Percentiles rank a stretch among this genome's conserved stretches.
These are phyloP conservation scores for Phacellophora camtschatica DNA, from an alignment of 30 jellyfish, hydroid and myxozoan genomes.

Conservation along the genomic window DNA sequence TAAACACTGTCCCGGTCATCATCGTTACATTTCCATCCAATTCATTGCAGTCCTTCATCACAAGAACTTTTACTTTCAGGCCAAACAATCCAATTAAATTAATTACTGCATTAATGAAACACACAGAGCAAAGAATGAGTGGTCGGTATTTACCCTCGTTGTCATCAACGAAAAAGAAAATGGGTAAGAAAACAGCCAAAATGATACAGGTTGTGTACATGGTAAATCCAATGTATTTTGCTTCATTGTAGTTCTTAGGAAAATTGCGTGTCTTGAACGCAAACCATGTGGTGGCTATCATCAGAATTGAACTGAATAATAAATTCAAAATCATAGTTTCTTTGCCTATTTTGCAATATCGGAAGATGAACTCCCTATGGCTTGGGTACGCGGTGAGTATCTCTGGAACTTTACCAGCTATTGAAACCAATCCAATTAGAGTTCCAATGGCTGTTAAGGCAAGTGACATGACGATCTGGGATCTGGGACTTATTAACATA, in stretches of 20 bases:
- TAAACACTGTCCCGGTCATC: background rate
- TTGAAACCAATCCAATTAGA: constrained; percentile 71
- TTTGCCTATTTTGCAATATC: constrained; percentile 57
- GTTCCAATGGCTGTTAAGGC: constrained; percentile 58
- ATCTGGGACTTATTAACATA: constrained; percentile 66
- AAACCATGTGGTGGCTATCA: constrained; percentile 79
- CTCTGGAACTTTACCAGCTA: constrained; percentile 45
- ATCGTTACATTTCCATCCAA: constrained; percentile 15
- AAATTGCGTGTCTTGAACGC: constrained; percentile 92
- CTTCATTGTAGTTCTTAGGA: constrained; percentile 97
- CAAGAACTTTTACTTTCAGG: constrained; percentile 61
- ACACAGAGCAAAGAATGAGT: constrained; percentile 55
- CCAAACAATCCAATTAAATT: constrained; percentile 92
- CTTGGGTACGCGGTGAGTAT: constrained; percentile 68
- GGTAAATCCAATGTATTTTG: constrained; percentile 88
- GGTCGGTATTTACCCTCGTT: constrained; percentile 52
- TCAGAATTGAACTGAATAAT: constrained; percentile 65
- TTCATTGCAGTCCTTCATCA: constrained; percentile 13
- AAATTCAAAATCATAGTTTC: constrained; percentile 60
- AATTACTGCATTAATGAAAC: constrained; percentile 59
- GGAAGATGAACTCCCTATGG: constrained; percentile 54
- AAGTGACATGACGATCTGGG: constrained; percentile 69
- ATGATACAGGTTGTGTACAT: constrained; percentile 79
- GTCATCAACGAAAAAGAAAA: constrained; percentile 45
- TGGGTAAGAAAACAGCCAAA: constrained; percentile 67